These are phyloP conservation scores for Parelbella ahira DNA, from an alignment of 2,888 invertebrate genomes.

Conservation along the genomic window DNA sequence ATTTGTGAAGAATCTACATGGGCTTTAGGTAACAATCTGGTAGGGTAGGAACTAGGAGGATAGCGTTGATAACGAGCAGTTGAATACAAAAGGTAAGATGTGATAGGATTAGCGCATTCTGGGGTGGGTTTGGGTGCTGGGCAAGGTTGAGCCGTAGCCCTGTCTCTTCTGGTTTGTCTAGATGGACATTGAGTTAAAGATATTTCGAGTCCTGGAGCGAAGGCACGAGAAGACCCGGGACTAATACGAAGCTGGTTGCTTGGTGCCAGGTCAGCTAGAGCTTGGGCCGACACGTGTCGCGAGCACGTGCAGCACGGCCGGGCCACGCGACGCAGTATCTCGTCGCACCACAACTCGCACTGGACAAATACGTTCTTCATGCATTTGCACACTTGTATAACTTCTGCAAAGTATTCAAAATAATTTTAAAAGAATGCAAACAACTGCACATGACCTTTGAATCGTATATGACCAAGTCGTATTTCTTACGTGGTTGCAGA, in stretches of 20 bases:
- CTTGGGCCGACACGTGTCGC: slow-evolving; percentile 50
- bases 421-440: neutral
- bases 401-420: slow-evolving; percentile 38
- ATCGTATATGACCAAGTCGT: neutral
- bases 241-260: slow-evolving; percentile 33
- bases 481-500: slow-evolving; percentile 54
- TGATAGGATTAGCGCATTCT: slow-evolving; percentile 38
- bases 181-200: slow-evolving; percentile 47
- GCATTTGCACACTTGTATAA: slow-evolving; percentile 65
- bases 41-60: slow-evolving; percentile 27
- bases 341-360: slow-evolving; percentile 69
- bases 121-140: slow-evolving; percentile 39
- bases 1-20: slow-evolving; percentile 4
- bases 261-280: slow-evolving; percentile 45
- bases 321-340: slow-evolving; percentile 55
- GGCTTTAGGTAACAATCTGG: slow-evolving; percentile 12
- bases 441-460: no score
- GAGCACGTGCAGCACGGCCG: slow-evolving; percentile 62
- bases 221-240: slow-evolving; percentile 37
- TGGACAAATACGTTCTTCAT: slow-evolving; percentile 69
- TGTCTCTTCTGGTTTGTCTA: slow-evolving; percentile 27
- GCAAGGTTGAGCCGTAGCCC: slow-evolving; percentile 34
- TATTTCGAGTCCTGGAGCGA: slow-evolving; percentile 47
- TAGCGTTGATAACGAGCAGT: slow-evolving; percentile 28
- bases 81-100: slow-evolving; percentile 48